Evolutionary conservation across 1,140 invertebrate species (phyloP).

Genomic region (Subanguina moxae): DNA sequence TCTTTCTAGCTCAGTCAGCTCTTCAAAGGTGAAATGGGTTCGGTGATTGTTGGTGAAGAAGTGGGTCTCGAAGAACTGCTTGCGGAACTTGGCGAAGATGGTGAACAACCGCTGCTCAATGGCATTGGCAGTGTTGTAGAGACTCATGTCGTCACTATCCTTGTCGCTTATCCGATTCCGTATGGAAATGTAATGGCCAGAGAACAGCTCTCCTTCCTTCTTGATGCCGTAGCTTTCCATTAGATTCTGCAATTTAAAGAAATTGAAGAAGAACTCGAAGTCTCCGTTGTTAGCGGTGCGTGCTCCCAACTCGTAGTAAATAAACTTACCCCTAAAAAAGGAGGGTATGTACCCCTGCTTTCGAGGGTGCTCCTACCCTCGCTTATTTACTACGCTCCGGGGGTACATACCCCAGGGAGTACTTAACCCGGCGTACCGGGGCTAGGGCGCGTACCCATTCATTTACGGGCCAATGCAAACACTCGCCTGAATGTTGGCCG

Average conservation of each 20-base stretch:
- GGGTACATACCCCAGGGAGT: no score
- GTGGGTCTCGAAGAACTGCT: conserved; percentile 29
- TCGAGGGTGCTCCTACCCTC: no score
- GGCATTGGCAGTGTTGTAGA: conserved; percentile 37
- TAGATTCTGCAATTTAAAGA: conserved; percentile 9
- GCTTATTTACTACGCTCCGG: no score
- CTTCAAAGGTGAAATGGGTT: conserved; percentile 19
- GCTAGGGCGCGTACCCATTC: no score
- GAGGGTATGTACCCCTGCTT: no score
- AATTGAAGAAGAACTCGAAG: no score
- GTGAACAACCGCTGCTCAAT: conserved; percentile 40
- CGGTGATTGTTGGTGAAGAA: conserved; percentile 12
- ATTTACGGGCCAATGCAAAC: no score
- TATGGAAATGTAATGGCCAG: conserved; percentile 31
- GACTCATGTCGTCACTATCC: conserved; percentile 39
- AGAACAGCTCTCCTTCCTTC: conserved; percentile 48
- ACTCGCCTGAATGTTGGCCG: conserved; percentile 32
- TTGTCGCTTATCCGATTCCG: conserved; percentile 43
- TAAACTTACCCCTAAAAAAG: no score
- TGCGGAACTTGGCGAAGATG: conserved; percentile 27
- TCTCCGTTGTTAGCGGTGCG: no score
- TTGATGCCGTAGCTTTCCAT: conserved; percentile 51
- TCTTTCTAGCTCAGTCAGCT: conserved; percentile 14
- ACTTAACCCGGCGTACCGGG: no score
- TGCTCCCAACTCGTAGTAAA: no score